These are phyloP conservation scores for Mus minutoides DNA, from an alignment of 2,797 vertebrate genomes.

Conservation along the genomic window DNA sequence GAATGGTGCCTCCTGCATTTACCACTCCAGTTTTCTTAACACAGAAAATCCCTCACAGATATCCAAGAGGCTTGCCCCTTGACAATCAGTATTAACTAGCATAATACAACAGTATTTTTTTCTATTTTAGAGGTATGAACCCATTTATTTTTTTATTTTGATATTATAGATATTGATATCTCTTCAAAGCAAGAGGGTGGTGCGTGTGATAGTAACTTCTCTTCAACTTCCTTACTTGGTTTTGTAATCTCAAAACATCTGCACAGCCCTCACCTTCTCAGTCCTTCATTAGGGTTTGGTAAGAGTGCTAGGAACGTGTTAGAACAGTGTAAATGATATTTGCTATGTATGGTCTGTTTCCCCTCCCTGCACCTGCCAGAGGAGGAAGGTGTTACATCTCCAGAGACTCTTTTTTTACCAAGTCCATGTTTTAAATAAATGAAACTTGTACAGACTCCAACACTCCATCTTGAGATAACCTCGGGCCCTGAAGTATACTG, in stretches of 20 bases:
- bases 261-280: neutral
- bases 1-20: neutral
- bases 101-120: neutral
- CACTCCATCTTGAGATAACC: constrained; percentile 76
- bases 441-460: constrained; percentile 70
- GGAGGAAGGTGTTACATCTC: constrained; percentile 75
- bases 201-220: neutral
- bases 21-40: neutral
- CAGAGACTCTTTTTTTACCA: constrained; percentile 72
- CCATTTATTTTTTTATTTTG: constrained; percentile 59
- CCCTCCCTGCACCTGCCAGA: constrained; percentile 47
- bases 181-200: neutral
- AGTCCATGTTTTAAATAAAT: constrained; percentile 80
- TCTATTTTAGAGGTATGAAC: neutral
- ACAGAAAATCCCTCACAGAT: neutral
- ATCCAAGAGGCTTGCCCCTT: neutral
- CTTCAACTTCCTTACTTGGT: neutral
- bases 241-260: constrained; percentile 14
- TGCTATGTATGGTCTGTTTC: constrained; percentile 70
- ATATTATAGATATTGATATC: neutral
- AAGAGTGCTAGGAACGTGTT: constrained; percentile 63
- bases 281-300: constrained; percentile 40
- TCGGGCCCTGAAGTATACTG: constrained; percentile 56
- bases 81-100: neutral
- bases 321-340: constrained; percentile 78